These are phyloP conservation scores for Microctenopoma stevenorrisi DNA, from an alignment of 2,797 vertebrate genomes.

Conservation along the genomic window DNA sequence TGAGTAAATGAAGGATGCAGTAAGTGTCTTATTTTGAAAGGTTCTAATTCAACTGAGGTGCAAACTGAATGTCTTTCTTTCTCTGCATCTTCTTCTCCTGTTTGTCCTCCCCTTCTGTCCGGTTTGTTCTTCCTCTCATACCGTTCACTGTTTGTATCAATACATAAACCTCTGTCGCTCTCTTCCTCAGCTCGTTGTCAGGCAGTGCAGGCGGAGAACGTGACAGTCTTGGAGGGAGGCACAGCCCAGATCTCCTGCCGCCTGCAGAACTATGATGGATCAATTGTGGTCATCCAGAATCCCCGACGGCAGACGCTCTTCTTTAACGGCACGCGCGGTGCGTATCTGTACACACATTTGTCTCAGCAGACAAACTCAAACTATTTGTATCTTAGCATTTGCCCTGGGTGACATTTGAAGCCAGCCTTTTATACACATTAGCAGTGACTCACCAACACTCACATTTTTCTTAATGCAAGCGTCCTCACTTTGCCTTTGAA, in stretches of 20 bases:
- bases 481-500: slow-evolving; percentile 63
- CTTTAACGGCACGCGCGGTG: slow-evolving; percentile 94
- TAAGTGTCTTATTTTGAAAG: slow-evolving; percentile 68
- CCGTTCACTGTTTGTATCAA: slow-evolving; percentile 17
- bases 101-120: slow-evolving; percentile 13
- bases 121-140: slow-evolving; percentile 5
- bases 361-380: slow-evolving; percentile 32
- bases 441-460: slow-evolving; percentile 54
- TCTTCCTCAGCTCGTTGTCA: slow-evolving; percentile 81
- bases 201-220: slow-evolving; percentile 94
- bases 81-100: slow-evolving; percentile 21
- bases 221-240: slow-evolving; percentile 91
- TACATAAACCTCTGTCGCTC: slow-evolving; percentile 39
- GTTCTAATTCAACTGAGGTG: slow-evolving; percentile 45
- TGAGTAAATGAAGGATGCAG: slow-evolving; percentile 63
- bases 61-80: slow-evolving; percentile 46
- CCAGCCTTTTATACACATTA: slow-evolving; percentile 54
- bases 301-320: slow-evolving; percentile 93
- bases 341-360: slow-evolving; percentile 32
- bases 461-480: slow-evolving; percentile 55
- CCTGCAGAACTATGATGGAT: slow-evolving; percentile 93
- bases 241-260: slow-evolving; percentile 93
- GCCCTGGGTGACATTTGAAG: slow-evolving; percentile 49
- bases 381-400: slow-evolving; percentile 36
- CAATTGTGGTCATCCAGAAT: slow-evolving; percentile 96